phyloP scores from a whole-genome alignment of 1,140 invertebrate genomes.

The Tetragnatha versicolor region DNA sequence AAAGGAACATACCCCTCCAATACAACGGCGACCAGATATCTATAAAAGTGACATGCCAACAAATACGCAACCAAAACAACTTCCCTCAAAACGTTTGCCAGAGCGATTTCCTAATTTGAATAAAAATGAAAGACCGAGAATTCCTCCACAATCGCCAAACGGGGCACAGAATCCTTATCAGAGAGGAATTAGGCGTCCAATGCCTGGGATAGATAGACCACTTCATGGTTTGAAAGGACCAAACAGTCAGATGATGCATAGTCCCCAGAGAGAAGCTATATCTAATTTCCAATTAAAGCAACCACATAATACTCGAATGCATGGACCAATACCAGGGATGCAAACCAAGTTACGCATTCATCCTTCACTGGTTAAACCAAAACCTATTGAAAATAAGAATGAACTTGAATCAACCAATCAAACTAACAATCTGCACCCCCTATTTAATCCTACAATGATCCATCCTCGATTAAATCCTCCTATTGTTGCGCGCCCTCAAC shows the following conservation, averaged over 20 bases:
- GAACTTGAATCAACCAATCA: no score
- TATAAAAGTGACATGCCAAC: background rate
- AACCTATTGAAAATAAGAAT: background rate
- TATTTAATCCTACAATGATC: no score
- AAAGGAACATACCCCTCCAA: conserved; percentile 8
- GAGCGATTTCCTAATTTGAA: background rate
- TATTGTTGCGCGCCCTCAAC: no score
- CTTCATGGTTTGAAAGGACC: background rate
- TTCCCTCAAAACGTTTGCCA: background rate
- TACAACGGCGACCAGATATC: conserved; percentile 38
- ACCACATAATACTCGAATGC: background rate
- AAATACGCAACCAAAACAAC: background rate
- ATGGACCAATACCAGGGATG: background rate
- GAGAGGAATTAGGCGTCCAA: background rate
- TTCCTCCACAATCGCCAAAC: background rate
- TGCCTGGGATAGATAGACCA: background rate
- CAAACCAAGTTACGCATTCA: background rate
- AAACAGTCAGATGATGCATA: background rate
- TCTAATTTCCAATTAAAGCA: background rate
- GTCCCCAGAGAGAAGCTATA: background rate
- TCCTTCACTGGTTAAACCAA: background rate
- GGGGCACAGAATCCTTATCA: background rate
- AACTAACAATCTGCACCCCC: no score
- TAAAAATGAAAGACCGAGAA: background rate
- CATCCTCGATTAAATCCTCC: no score